These are phyloP conservation scores for Synergus japonicus DNA, from an alignment of 2,888 invertebrate genomes.

Conservation along the genomic window DNA sequence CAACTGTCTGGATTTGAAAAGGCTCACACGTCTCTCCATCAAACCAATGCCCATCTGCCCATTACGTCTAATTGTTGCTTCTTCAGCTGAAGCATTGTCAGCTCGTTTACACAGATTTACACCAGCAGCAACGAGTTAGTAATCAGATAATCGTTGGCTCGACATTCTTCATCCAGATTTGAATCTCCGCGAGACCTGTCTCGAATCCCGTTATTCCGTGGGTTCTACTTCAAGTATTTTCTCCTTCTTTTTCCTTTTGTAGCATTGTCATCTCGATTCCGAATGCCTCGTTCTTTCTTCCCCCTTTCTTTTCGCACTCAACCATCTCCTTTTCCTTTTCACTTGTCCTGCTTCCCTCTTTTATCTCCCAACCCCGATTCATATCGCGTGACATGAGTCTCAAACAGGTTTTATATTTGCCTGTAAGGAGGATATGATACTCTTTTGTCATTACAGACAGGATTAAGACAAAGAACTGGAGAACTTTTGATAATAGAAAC, in stretches of 20 bases:
- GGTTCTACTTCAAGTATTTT: constrained; percentile 54
- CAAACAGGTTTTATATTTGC: constrained; percentile 20
- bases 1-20: not conserved
- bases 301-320: constrained; percentile 19
- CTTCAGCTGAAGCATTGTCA: constrained; percentile 50
- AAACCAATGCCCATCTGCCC: not conserved
- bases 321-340: constrained; percentile 42
- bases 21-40: not conserved
- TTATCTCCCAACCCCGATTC: not conserved
- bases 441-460: not conserved
- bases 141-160: constrained; percentile 57
- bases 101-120: constrained; percentile 57
- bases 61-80: constrained; percentile 43
- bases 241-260: constrained; percentile 54
- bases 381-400: not conserved
- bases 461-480: not conserved
- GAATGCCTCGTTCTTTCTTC: not conserved
- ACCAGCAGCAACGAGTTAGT: constrained; percentile 53
- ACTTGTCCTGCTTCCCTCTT: constrained; percentile 28
- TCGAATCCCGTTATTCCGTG: constrained; percentile 58
- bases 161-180: constrained; percentile 63
- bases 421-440: constrained; percentile 3
- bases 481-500: not conserved
- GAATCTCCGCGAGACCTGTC: constrained; percentile 60
- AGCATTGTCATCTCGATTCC: constrained; percentile 47